A percentile compares a stretch with the other conserved stretches of the same genome.
These are phyloP conservation scores for Cephus sareptanus DNA, from an alignment of 2,888 invertebrate genomes.

Conservation along the genomic window DNA sequence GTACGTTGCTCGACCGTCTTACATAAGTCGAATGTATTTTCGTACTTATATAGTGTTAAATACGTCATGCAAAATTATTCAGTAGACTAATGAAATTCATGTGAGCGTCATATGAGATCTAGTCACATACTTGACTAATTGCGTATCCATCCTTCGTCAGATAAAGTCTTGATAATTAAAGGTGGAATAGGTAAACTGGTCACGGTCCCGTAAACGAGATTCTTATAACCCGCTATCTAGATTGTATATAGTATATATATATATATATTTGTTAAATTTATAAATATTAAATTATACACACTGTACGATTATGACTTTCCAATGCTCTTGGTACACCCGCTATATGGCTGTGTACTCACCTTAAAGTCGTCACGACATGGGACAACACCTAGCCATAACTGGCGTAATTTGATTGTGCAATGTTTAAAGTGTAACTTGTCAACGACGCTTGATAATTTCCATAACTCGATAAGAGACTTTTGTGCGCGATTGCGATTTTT, in stretches of 20 bases:
- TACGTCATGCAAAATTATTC: not conserved
- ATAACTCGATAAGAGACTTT: not conserved
- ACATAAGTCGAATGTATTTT: not conserved
- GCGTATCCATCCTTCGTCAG: not conserved
- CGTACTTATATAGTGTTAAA: not conserved
- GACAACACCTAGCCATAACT: not conserved
- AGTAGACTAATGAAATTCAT: not conserved
- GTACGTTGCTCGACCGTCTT: not conserved
- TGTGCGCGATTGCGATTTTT: not conserved
- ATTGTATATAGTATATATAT: no score
- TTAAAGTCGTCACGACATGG: not conserved
- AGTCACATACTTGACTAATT: not conserved
- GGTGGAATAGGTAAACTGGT: not conserved
- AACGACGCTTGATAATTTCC: not conserved
- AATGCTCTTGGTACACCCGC: not conserved
- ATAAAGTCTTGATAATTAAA: not conserved
- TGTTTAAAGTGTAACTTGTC: not conserved
- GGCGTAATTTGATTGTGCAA: not conserved
- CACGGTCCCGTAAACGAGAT: not conserved
- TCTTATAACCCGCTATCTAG: not conserved
- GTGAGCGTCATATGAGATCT: not conserved
- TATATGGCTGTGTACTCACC: not conserved
- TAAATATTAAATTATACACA: not conserved
- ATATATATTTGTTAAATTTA: not conserved
- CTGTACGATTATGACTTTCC: not conserved